Base-by-base conservation (phyloP, 2,888 invertebrate species). In the Lycaena phlaeas region DNA sequence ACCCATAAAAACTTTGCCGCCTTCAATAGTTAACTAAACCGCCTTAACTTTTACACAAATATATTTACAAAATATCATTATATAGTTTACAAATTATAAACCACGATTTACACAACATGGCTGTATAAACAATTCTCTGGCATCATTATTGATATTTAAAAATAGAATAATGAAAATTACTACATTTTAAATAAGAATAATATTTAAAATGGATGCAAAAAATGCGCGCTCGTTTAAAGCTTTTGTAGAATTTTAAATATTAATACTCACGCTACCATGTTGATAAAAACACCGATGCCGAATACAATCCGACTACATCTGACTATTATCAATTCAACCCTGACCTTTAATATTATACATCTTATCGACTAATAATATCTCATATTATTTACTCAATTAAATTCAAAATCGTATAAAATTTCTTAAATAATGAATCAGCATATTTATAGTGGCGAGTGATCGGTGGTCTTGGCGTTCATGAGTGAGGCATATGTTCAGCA, bases 241-340 rank as follows among this genome's bases (percentile, higher is more conserved):
- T 18, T 37, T 11, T 27, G 18, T 38, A 18, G 12, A 38, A 30
- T 30, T 12, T 29, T 28, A 30, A 22, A n/a, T n/a, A 14, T 7
- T 10, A n/a, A 17, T 30, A 49, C 45, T 48, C 41, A 48, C 48
- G 46, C 44, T 27, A 40, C 41, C 49, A 49, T 48, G 34, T 31
- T 44, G 28, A 31, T 45, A 30, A 41, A 36, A 31, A 31, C 17
- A 27, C 37, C 28, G 15, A 11, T 26, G 27, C 15, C 38, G 30
- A 36, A 15, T 38, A 42, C 18, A 38, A 36, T 40, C 31, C 30
- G 42, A 38, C 38, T 28, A 40, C 39, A 46, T 46, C 44, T 42
- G 42, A 40, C 42, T 36, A 36, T 48, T 48, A 49, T 48, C 49
- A 48, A 38, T 26, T 14, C 44, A 48, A 42, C 49, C 49, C 42